phyloP scores from a whole-genome alignment of 2,888 invertebrate genomes.

The Tinea semifulvella region DNA sequence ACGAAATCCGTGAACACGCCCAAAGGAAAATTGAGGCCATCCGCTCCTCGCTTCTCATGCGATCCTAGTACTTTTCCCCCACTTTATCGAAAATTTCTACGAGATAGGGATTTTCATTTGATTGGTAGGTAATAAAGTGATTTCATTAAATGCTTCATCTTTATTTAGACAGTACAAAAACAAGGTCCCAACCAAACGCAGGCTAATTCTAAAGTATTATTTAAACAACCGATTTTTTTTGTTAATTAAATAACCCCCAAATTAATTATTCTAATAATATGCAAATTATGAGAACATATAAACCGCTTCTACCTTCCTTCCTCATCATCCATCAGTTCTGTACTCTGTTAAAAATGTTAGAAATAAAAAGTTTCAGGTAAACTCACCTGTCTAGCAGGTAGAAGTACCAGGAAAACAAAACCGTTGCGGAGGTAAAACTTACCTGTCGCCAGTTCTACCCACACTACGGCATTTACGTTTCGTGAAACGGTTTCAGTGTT shows the following conservation, averaged over 20 bases:
- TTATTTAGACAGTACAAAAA: too few relatives aligned
- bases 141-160: too few relatives aligned
- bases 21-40: not conserved
- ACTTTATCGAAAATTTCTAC: constrained; percentile 45
- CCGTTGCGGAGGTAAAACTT: constrained; percentile 25
- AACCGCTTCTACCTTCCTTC: too few relatives aligned
- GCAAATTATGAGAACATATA: too few relatives aligned
- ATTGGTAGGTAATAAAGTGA: too few relatives aligned
- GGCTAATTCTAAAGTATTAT: too few relatives aligned
- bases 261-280: too few relatives aligned
- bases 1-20: not conserved
- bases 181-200: too few relatives aligned
- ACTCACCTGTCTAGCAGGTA: constrained; percentile 43
- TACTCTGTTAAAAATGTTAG: too few relatives aligned
- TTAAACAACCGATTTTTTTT: too few relatives aligned
- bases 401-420: constrained; percentile 43
- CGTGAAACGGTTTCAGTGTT: not conserved
- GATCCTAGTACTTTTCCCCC: constrained; percentile 46
- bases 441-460: constrained; percentile 26
- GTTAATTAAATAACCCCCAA: too few relatives aligned
- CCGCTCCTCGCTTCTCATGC: not conserved
- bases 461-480: not conserved
- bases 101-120: not conserved
- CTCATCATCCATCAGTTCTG: too few relatives aligned
- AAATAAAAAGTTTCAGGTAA: constrained; percentile 24